Evolutionary conservation across 2,113 vertebrate species (phyloP).

Genomic region (Catagonus wagneri): DNA sequence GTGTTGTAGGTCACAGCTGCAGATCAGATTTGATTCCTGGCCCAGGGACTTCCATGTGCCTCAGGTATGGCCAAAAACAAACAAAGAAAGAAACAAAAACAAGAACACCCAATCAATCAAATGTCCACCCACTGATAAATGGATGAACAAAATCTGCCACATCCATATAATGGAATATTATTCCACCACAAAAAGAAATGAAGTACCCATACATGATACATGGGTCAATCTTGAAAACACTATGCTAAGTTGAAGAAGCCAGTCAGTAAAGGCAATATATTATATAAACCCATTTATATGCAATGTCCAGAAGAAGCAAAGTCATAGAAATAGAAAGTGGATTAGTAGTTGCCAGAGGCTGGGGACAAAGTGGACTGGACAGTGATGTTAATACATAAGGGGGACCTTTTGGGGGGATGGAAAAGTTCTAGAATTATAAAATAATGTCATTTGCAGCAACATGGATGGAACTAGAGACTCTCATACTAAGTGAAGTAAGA

Average conservation of each 20-base stretch:
- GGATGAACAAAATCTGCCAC: constrained; percentile 13
- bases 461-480: no score
- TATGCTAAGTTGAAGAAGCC: not conserved
- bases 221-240: constrained; percentile 40
- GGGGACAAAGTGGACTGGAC: not conserved
- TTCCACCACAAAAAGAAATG: constrained; percentile 35
- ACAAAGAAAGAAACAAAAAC: not conserved
- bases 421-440: constrained; percentile 40
- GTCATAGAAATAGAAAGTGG: constrained; percentile 17
- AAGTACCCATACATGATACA: not conserved
- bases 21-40: no score
- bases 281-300: not conserved
- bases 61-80: not conserved
- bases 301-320: not conserved
- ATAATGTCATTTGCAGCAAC: no score
- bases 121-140: not conserved
- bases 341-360: constrained; percentile 1
- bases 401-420: not conserved
- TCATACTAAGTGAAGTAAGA: no score
- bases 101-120: no score
- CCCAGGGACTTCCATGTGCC: no score
- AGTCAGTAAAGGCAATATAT: not conserved
- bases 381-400: not conserved
- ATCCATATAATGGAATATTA: not conserved
- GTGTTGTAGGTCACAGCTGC: no score